Conservation (phyloP, 2,888 invertebrate genomes). For the Orthonychiurus folsomi region DNA sequence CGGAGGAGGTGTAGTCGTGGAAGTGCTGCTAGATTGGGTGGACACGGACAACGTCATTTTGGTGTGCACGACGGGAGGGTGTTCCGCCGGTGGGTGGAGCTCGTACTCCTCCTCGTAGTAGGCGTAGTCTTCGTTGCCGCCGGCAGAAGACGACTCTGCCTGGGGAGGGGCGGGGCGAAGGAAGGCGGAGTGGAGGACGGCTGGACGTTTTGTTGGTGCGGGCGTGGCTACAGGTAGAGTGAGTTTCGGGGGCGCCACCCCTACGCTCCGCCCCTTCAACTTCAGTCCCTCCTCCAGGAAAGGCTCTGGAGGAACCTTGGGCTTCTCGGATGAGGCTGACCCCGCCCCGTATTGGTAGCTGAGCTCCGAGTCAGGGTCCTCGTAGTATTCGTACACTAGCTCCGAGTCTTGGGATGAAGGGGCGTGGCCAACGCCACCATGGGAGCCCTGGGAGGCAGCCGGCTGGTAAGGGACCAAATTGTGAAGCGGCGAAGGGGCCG, state of each 20-base stretch:
- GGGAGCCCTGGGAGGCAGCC: no score
- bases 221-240: no score
- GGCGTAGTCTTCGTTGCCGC: background rate
- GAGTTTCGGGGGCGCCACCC: conserved; percentile 6
- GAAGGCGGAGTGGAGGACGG: conserved; percentile 6
- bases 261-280: no score
- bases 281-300: no score
- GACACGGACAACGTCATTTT: conserved; percentile 39
- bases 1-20: conserved; percentile 22
- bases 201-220: no score
- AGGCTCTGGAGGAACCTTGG: no score
- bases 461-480: no score
- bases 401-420: no score
- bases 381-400: conserved; percentile 9
- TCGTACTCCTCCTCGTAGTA: conserved; percentile 9
- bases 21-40: conserved; percentile 27
- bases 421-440: no score
- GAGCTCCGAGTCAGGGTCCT: conserved; percentile 7
- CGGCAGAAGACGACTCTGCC: background rate
- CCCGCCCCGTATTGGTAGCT: background rate
- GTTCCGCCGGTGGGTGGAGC: background rate
- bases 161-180: background rate
- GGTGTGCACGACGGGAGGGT: conserved; percentile 15
- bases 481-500: no score
- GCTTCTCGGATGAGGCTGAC: background rate